Evolutionary conservation across 2,797 vertebrate genomes (phyloP), one percentile per base, ranked within the genome.

Genomic region (Lemur catta): DNA sequence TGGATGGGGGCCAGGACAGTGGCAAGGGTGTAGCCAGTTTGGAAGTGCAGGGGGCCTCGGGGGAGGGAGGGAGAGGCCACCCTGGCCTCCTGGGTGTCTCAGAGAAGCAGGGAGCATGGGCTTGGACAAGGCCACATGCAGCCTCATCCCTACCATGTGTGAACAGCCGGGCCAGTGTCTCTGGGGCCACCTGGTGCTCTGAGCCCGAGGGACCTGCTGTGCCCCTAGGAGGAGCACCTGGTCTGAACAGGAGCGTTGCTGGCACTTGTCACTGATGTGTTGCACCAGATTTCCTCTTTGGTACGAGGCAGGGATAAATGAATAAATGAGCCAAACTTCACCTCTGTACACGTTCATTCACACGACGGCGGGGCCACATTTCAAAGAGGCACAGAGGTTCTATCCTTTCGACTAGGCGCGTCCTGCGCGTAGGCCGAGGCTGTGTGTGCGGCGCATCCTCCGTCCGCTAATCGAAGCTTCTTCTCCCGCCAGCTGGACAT

Each of bases 401-500:
- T 15, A 18, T 22, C 33, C 38, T 30, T 52, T 14, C 14, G 26
- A 2, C 41, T 10, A 1, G 63, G n/a, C 63, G 3, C 1, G 7
- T 18, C 33, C 17, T 65, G 63, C 17, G 0, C 4, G 8, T 28
- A 59, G 57, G 57, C 57, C 57, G n/a, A 35, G 89, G 33, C 55
- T 30, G 0, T 0, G 1, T 1, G 52, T 28, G 33, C 52, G 30
- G 88, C 1, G 0, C 71, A 5, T 48, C 71, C 20, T 4, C 0
- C 1, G 11, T 71, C 46, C 63, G 0, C 97, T 89, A 94, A 97
- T 87, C 1, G 72, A 84, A 96, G 67, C 93, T 69, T 92, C 41
- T 97, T 98, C 65, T 96, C 97, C 95, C 86, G n/a, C 95, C 98
- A 99, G 99, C 99, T 99, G 99, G 99, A 99, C 98, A 99, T 99